Evolutionary conservation across 2,888 invertebrate species (phyloP).

Genomic region (Biston stratarius): DNA sequence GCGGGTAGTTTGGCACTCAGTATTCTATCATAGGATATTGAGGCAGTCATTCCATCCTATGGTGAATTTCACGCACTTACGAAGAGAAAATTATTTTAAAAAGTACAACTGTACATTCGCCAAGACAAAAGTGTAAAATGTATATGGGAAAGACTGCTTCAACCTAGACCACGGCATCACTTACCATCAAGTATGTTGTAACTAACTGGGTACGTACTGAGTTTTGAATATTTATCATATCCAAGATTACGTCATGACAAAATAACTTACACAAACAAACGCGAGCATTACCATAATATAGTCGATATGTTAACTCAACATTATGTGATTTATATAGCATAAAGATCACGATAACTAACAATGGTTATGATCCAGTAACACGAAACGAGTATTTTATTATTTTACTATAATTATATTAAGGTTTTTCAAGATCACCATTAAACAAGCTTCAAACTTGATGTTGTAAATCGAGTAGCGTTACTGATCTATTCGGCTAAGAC

Average conservation of each 20-base stretch:
- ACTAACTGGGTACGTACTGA: neutral
- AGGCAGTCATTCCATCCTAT: no score
- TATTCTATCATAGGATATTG: no score
- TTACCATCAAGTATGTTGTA: no score
- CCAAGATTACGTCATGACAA: neutral
- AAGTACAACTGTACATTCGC: no score
- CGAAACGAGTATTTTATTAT: slow-evolving; percentile 7
- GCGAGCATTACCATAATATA: neutral
- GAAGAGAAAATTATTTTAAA: no score
- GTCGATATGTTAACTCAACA: neutral
- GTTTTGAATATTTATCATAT: neutral
- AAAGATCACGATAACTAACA: slow-evolving; percentile 11
- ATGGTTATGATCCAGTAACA: slow-evolving; percentile 4
- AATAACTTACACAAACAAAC: slow-evolving; percentile 2
- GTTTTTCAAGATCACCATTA: slow-evolving; percentile 20
- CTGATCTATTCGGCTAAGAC: slow-evolving; percentile 38
- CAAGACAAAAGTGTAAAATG: no score
- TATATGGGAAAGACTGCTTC: no score
- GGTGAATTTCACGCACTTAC: no score
- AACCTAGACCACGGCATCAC: no score
- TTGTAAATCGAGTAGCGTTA: slow-evolving; percentile 37
- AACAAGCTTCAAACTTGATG: slow-evolving; percentile 41
- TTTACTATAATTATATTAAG: slow-evolving; percentile 2
- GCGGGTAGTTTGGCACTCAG: no score
- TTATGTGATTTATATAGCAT: slow-evolving; percentile 10